Evolutionary conservation across 2,888 invertebrate species (phyloP), one percentile per base, ranked within the genome.

Genomic region (Brenthis ino): DNA sequence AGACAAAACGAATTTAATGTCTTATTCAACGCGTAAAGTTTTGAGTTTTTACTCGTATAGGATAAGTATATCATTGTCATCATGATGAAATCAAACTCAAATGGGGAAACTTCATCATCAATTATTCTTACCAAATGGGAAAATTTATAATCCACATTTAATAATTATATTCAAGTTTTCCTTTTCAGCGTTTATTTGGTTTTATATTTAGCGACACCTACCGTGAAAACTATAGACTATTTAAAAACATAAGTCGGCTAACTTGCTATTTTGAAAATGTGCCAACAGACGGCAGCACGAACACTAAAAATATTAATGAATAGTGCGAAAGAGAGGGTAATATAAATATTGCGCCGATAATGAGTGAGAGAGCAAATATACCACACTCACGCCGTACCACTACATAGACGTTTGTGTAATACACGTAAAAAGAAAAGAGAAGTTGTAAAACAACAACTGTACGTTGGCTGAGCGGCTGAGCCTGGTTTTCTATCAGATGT

Each of bases 401-500:
- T 81, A 91, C 91, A 88, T 74, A 72, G 73, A 82, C 71, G 79
- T 74, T 76, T 82, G 82, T 83, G 82, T 84, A 83, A 84, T 82
- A 83, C 85, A 84, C 84, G 83, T 85, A 85, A 91, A 90, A 91
- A 87, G 91, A 89, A 91, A 91, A 91, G 91, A 92, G 92, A 92
- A 91, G 91, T 92, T 91, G 92, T 91, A 91, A 91, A 91, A 92
- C 92, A 92, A 92, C 93, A 91, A 92, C 83, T 77, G 80, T 77
- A 85, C 86, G 75, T 75, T 75, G 76, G 72, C 68, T 74, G 76
- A 67, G 72, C 81, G 73, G 63, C 37, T 71, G 74, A 65, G 72
- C 81, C 84, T 85, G 87, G 84, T 90, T 89, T 92, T 91, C 91
- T 90, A 92, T 93, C 92, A 93, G 92, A 93, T 89, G 93, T 91